These are phyloP conservation scores for Orthosia gothica DNA, from an alignment of 2,888 invertebrate genomes.

Conservation along the genomic window DNA sequence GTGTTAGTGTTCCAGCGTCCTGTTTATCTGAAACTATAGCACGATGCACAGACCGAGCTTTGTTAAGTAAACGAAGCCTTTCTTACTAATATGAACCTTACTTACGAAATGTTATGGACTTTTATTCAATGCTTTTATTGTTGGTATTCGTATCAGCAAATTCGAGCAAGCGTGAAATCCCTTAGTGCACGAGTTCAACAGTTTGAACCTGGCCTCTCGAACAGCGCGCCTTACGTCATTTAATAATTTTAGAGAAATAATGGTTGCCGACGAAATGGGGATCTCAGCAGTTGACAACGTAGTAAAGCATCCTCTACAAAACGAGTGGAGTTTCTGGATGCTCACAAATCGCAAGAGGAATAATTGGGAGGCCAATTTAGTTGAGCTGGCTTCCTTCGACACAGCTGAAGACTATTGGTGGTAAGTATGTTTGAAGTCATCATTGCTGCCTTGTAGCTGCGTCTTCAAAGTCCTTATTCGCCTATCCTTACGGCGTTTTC, in stretches of 20 bases:
- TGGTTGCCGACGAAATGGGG: slow-evolving; percentile 19
- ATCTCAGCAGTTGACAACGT: slow-evolving; percentile 46
- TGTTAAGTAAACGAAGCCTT: neutral
- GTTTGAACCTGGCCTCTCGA: neutral
- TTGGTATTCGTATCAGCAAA: neutral
- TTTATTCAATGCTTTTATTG: no score
- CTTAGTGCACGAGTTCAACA: neutral
- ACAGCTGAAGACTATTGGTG: slow-evolving; percentile 99
- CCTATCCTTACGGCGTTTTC: neutral
- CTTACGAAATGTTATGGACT: no score
- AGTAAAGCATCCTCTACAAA: slow-evolving; percentile 97
- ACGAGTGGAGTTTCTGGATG: slow-evolving; percentile 98
- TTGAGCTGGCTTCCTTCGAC: slow-evolving; percentile 96
- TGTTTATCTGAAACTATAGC: slow-evolving; percentile 10
- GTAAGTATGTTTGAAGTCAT: slow-evolving; percentile 84
- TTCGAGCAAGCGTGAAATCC: no score
- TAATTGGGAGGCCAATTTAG: slow-evolving; percentile 97
- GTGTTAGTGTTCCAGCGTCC: slow-evolving; percentile 6
- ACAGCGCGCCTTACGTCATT: neutral
- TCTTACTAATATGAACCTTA: neutral
- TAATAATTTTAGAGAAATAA: neutral
- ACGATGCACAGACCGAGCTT: neutral
- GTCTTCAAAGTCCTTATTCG: no score
- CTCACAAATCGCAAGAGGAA: slow-evolving; percentile 95
- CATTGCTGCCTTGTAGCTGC: no score